Percentiles rank a stretch among this genome's conserved stretches.
These are phyloP conservation scores for Sycophila texana DNA, from an alignment of 2,888 invertebrate genomes.

Conservation along the genomic window DNA sequence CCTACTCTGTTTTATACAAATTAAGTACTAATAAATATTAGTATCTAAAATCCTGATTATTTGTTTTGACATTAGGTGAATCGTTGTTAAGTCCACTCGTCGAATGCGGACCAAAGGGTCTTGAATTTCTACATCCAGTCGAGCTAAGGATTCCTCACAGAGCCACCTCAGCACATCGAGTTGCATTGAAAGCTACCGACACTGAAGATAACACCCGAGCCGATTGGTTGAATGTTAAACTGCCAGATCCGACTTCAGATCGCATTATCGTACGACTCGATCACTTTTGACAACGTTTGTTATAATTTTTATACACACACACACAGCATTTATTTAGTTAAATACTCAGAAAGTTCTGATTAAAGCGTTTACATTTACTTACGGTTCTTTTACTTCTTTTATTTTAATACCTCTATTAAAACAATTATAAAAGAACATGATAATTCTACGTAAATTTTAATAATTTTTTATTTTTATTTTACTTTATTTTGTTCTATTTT, in stretches of 20 bases:
- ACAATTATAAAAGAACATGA: too few relatives aligned
- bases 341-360: too few relatives aligned
- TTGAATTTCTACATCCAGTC: slow-evolving; percentile 92
- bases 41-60: not conserved
- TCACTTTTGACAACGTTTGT: slow-evolving; percentile 82
- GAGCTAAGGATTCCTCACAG: slow-evolving; percentile 94
- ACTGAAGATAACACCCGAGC: slow-evolving; percentile 90
- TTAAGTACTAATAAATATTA: not conserved
- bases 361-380: too few relatives aligned
- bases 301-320: not conserved
- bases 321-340: too few relatives aligned
- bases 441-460: too few relatives aligned
- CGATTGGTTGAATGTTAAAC: slow-evolving; percentile 89
- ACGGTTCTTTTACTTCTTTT: too few relatives aligned
- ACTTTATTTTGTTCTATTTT: too few relatives aligned
- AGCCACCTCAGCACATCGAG: slow-evolving; percentile 85
- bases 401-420: too few relatives aligned
- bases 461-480: too few relatives aligned
- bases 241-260: slow-evolving; percentile 90
- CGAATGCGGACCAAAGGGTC: slow-evolving; percentile 96
- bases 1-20: not conserved
- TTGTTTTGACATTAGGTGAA: slow-evolving; percentile 83
- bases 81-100: slow-evolving; percentile 95
- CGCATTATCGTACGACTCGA: slow-evolving; percentile 94
- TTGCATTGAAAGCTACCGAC: slow-evolving; percentile 88